Conservation (phyloP, 1,140 invertebrate genomes). For the Drosophila orosa region DNA sequence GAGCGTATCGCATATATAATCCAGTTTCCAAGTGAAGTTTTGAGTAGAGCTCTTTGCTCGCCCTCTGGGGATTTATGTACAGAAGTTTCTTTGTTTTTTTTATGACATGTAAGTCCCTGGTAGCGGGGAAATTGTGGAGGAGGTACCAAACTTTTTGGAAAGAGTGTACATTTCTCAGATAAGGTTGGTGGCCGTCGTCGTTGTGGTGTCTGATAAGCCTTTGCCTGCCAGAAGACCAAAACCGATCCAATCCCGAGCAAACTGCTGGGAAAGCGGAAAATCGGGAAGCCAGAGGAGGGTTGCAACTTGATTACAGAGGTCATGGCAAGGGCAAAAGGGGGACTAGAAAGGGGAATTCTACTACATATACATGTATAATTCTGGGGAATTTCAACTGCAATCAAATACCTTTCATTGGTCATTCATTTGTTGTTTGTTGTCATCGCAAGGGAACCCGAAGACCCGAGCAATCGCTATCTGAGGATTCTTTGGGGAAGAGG, state of each 20-base stretch:
- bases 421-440: neutral
- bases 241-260: neutral
- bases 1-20: conserved; percentile 13
- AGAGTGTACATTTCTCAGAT: conserved; percentile 33
- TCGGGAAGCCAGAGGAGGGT: conserved; percentile 1
- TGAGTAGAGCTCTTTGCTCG: neutral
- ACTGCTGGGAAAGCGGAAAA: conserved; percentile 8
- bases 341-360: neutral
- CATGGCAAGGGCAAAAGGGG: conserved; percentile 33
- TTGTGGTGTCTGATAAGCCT: conserved; percentile 38
- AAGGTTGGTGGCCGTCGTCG: conserved; percentile 38
- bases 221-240: neutral
- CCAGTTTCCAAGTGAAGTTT: neutral
- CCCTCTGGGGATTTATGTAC: conserved; percentile 2
- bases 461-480: neutral
- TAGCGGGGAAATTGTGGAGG: neutral
- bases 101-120: conserved; percentile 4
- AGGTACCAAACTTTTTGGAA: conserved; percentile 1
- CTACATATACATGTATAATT: neutral
- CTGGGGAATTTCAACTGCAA: neutral
- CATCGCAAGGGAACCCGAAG: neutral
- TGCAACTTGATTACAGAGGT: conserved; percentile 21
- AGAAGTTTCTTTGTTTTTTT: conserved; percentile 9
- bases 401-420: conserved; percentile 12
- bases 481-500: neutral